A percentile compares a stretch with the other conserved stretches of the same genome.
Conservation (phyloP, 2,797 vertebrate genomes). For the Eulemur rubriventer region DNA sequence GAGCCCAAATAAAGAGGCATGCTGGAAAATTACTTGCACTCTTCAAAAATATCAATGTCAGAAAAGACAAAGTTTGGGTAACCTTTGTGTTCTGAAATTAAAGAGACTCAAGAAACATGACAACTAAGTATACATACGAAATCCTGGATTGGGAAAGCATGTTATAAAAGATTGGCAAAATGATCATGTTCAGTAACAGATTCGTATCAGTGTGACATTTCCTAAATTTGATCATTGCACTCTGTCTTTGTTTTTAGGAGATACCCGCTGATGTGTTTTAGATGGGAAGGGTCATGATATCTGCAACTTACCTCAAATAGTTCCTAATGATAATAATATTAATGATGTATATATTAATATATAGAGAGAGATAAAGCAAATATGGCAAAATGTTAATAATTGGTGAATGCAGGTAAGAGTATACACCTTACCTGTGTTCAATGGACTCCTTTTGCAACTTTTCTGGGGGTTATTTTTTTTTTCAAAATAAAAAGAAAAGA, state of each 20-base stretch:
- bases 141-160: not conserved
- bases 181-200: not conserved
- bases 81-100: not conserved
- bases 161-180: not conserved
- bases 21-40: not conserved
- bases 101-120: not conserved
- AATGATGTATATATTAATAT: not conserved
- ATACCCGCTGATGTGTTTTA: not conserved
- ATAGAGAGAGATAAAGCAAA: not conserved
- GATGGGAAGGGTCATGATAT: not conserved
- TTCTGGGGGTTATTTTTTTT: not conserved
- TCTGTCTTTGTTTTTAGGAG: not conserved
- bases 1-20: not conserved
- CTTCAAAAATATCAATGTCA: not conserved
- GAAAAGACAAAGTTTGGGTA: not conserved
- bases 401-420: not conserved
- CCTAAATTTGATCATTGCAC: not conserved
- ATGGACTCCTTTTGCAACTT: not conserved
- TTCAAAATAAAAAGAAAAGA: not conserved
- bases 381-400: not conserved
- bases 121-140: not conserved
- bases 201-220: not conserved
- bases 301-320: not conserved
- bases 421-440: not conserved
- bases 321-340: not conserved